phyloP scores from a whole-genome alignment of 2,888 invertebrate genomes.

The Pseudococcus longispinus region DNA sequence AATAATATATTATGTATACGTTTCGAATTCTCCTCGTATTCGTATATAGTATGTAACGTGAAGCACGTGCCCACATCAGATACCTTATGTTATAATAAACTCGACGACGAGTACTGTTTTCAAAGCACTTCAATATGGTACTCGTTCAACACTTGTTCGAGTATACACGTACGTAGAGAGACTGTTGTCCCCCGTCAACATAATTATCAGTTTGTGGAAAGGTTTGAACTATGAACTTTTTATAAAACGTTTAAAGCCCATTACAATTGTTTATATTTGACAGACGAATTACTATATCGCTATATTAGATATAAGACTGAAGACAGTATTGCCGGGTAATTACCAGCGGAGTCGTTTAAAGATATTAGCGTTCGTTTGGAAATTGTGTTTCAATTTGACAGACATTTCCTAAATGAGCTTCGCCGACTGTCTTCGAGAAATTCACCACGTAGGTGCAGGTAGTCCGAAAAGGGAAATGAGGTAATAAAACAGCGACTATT shows the following conservation, averaged over 20 bases:
- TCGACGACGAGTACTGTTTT: not conserved
- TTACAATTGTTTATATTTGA: conserved; percentile 52
- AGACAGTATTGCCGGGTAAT: conserved; percentile 43
- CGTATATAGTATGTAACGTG: not conserved
- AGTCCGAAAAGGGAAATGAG: conserved; percentile 42
- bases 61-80: not conserved
- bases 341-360: conserved; percentile 27
- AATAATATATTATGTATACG: not conserved
- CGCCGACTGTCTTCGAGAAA: conserved; percentile 31
- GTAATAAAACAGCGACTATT: conserved; percentile 41
- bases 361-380: conserved; percentile 20
- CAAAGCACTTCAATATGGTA: not conserved
- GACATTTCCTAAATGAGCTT: conserved; percentile 50
- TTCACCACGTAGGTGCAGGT: not conserved
- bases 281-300: conserved; percentile 24
- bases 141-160: conserved; percentile 33
- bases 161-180: no score
- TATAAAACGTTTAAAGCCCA: conserved; percentile 34
- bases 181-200: not conserved
- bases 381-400: conserved; percentile 36
- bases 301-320: not conserved
- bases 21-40: not conserved
- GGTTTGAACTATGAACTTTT: conserved; percentile 36
- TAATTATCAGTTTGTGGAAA: conserved; percentile 36
- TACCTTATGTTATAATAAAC: not conserved